These are phyloP conservation scores for Huso huso DNA, from an alignment of 2,797 vertebrate genomes.

Conservation along the genomic window DNA sequence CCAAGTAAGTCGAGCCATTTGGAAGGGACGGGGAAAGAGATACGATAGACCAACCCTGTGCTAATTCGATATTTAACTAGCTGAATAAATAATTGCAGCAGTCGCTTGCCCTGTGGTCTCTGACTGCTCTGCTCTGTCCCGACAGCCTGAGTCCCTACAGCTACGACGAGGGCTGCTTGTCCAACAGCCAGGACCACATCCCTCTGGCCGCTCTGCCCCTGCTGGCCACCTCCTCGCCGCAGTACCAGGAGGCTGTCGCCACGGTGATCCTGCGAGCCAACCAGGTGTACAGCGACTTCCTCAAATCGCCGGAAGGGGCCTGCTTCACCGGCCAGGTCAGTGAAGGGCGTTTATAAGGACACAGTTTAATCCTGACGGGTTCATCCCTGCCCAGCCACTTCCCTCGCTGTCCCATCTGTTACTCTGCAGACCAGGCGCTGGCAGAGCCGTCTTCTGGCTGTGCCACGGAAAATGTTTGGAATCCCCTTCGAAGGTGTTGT, in stretches of 20 bases:
- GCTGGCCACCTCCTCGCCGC: constrained; percentile 84
- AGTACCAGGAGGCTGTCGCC: constrained; percentile 91
- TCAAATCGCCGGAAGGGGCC: constrained; percentile 76
- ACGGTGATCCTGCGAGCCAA: constrained; percentile 86
- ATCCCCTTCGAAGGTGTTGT: too few species aligned
- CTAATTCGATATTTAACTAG: too few species aligned
- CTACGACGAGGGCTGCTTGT: constrained; percentile 88
- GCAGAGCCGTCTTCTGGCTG: too few species aligned
- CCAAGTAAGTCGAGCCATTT: constrained; percentile 65
- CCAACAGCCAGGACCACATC: constrained; percentile 96
- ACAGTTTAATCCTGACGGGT: neutral
- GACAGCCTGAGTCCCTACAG: constrained; percentile 89
- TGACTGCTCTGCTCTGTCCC: constrained; percentile 16
- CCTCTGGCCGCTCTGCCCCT: constrained; percentile 89
- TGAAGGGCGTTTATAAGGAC: neutral
- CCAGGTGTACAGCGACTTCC: constrained; percentile 86
- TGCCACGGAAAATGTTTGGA: too few species aligned
- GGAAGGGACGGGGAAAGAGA: too few species aligned
- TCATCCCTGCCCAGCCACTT: neutral
- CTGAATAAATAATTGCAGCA: neutral
- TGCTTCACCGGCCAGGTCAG: constrained; percentile 87
- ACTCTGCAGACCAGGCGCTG: neutral
- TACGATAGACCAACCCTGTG: too few species aligned
- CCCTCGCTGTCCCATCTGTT: neutral
- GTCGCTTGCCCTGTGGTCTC: neutral